A percentile compares a stretch with the other conserved stretches of the same genome.
These are phyloP conservation scores for Drosophila borborema DNA, from an alignment of 2,888 invertebrate species.

Conservation along the genomic window DNA sequence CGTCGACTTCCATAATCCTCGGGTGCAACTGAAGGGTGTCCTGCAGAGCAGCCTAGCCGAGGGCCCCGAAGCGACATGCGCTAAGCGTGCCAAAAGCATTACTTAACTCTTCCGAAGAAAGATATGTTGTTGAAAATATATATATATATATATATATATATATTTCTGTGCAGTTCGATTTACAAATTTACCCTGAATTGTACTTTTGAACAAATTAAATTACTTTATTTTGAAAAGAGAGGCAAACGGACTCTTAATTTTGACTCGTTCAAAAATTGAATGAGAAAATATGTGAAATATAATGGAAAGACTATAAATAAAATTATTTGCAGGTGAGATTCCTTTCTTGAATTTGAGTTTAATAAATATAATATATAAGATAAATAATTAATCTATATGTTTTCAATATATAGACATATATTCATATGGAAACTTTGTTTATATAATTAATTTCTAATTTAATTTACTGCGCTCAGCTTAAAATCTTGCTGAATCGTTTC, in stretches of 20 bases:
- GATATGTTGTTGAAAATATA: neutral
- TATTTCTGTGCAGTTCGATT: neutral
- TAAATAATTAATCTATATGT: too few relatives aligned
- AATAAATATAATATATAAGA: too few relatives aligned
- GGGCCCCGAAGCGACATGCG: slow-evolving; percentile 34
- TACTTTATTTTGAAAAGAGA: slow-evolving; percentile 5
- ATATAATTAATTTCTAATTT: too few relatives aligned
- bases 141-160: too few relatives aligned
- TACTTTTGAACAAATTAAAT: neutral
- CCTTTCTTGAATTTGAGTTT: too few relatives aligned
- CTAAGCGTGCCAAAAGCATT: slow-evolving; percentile 64
- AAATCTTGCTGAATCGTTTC: too few relatives aligned
- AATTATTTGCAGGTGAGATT: too few relatives aligned
- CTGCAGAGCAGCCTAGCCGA: slow-evolving; percentile 35
- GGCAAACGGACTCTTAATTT: neutral
- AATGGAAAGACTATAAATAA: too few relatives aligned
- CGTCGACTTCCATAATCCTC: slow-evolving; percentile 42
- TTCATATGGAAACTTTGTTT: too few relatives aligned
- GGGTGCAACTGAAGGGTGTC: neutral
- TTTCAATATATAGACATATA: too few relatives aligned
- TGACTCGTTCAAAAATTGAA: neutral
- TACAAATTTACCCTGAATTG: neutral
- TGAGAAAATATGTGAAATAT: too few relatives aligned
- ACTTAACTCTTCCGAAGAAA: neutral
- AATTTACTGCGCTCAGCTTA: too few relatives aligned